Evolutionary conservation across 2,113 vertebrate genomes (phyloP).

Genomic region (Aegypius monachus): DNA sequence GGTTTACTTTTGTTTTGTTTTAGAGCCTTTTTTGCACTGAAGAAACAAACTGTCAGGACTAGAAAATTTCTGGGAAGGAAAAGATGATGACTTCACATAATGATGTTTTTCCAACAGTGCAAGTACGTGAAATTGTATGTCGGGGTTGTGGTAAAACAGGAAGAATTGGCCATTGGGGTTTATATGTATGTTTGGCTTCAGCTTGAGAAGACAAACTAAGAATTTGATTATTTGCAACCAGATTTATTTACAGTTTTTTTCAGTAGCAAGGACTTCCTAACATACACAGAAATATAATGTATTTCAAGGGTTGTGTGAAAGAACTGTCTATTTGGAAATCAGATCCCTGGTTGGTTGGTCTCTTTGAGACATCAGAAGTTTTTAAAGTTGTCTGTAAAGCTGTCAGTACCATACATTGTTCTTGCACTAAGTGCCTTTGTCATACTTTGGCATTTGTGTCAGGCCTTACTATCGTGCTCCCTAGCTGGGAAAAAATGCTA

Average conservation of each 20-base stretch:
- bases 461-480: not conserved
- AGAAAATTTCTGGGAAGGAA: not conserved
- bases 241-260: not conserved
- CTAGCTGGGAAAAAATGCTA: not conserved
- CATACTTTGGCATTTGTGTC: not conserved
- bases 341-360: not conserved
- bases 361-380: not conserved
- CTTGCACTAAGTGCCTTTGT: not conserved
- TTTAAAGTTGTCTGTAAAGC: not conserved
- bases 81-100: not conserved
- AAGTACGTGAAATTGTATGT: not conserved
- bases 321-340: not conserved
- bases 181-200: not conserved
- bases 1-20: not conserved
- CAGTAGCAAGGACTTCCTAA: not conserved
- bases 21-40: not conserved
- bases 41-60: not conserved
- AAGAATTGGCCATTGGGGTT: not conserved
- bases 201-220: not conserved
- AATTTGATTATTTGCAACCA: not conserved
- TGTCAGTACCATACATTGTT: not conserved
- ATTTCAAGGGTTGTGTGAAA: not conserved
- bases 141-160: not conserved
- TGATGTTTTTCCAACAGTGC: not conserved
- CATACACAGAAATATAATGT: not conserved